A percentile compares a stretch with the other conserved stretches of the same genome.
Conservation (phyloP, 2,113 vertebrate genomes). For the Leucosticte australis region DNA sequence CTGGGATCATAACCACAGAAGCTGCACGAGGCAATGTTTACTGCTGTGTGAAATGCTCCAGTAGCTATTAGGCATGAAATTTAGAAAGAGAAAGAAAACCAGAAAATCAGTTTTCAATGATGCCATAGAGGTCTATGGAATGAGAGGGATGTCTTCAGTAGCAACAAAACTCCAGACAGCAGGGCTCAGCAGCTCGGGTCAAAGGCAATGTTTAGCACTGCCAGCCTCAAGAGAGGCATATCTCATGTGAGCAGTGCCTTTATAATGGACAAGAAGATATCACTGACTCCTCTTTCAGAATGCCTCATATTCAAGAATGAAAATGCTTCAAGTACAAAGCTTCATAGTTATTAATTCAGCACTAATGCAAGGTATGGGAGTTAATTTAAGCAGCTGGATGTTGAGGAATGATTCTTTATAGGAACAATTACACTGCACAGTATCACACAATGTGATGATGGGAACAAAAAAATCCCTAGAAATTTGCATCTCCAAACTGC, state of each 20-base stretch:
- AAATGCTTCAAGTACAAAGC: background rate
- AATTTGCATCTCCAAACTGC: background rate
- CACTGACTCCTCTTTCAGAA: background rate
- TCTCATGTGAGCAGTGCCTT: background rate
- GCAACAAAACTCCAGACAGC: background rate
- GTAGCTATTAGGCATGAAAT: background rate
- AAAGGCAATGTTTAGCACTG: background rate
- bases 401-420: background rate
- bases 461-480: background rate
- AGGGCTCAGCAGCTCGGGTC: background rate
- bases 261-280: background rate
- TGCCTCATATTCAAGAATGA: background rate
- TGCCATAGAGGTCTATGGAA: background rate
- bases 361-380: background rate
- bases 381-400: background rate
- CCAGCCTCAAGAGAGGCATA: background rate
- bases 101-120: background rate
- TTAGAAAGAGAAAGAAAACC: background rate
- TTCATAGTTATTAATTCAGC: background rate
- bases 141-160: background rate
- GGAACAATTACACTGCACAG: background rate
- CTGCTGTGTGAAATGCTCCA: background rate
- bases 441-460: background rate
- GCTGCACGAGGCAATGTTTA: background rate
- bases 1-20: background rate